phyloP scores from a whole-genome alignment of 53 echinoderm and acorn worm species.

The Astropecten irregularis region DNA sequence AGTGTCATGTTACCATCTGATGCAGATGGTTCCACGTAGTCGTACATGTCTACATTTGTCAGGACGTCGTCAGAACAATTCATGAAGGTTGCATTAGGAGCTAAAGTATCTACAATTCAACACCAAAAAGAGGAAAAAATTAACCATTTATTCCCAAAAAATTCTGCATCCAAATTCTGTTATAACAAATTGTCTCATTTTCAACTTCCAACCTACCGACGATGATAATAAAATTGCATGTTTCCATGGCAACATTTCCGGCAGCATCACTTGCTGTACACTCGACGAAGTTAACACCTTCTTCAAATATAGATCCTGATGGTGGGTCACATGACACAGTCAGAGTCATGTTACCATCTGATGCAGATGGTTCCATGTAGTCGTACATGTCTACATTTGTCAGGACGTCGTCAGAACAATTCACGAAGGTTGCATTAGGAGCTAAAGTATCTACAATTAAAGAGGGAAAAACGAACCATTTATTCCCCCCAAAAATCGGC shows the following conservation, averaged over 20 bases:
- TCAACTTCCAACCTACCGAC: constrained; percentile 11
- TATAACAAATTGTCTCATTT: no score
- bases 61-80: no score
- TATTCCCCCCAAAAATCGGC: no score
- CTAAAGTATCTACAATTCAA: no score
- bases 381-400: neutral
- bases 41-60: no score
- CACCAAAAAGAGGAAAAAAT: no score
- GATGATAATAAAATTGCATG: neutral
- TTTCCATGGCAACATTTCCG: constrained; percentile 2
- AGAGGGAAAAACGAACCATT: no score
- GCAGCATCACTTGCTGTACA: constrained; percentile 17
- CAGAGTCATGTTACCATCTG: neutral
- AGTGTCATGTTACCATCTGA: constrained; percentile 5
- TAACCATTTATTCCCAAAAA: no score
- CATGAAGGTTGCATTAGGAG: neutral
- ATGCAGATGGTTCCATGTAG: constrained; percentile 26
- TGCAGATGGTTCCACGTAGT: neutral
- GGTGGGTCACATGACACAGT: constrained; percentile 28
- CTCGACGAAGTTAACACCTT: neutral
- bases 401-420: neutral
- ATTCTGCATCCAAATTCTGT: no score
- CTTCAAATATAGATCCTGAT: neutral
- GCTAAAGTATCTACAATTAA: constrained; percentile 1
- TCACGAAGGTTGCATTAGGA: constrained; percentile 6